A percentile compares a stretch with the other conserved stretches of the same genome.
Conservation (phyloP, 2,113 vertebrate species). For the Pterocles gutturalis region DNA sequence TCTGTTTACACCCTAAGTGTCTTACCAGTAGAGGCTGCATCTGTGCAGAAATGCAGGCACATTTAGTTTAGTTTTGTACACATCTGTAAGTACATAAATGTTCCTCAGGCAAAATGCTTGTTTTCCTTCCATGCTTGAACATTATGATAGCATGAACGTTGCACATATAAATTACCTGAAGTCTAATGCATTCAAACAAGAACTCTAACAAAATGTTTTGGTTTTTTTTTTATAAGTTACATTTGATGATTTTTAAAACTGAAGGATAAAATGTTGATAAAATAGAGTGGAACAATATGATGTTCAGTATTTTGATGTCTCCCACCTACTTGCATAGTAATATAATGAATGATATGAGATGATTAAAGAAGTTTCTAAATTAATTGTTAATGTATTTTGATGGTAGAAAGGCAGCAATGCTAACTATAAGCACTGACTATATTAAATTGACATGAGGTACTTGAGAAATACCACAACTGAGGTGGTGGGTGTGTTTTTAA, state of each 20-base stretch:
- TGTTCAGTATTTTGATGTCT: not conserved
- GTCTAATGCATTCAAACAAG: not conserved
- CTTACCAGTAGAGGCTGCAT: not conserved
- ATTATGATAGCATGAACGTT: not conserved
- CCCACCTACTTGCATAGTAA: not conserved
- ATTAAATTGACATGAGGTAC: not conserved
- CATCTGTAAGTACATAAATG: not conserved
- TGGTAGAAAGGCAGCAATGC: not conserved
- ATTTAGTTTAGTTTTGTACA: not conserved
- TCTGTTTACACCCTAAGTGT: not conserved
- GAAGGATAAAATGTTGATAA: not conserved
- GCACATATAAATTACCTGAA: not conserved
- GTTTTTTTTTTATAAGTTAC: not conserved
- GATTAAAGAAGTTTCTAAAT: not conserved
- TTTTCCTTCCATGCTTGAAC: conserved; percentile 11
- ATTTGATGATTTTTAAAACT: not conserved
- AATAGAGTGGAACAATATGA: not conserved
- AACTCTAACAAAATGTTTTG: not conserved
- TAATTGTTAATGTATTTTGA: not conserved
- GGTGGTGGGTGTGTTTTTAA: not conserved
- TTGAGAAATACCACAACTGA: not conserved
- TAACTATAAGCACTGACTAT: not conserved
- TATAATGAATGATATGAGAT: not conserved
- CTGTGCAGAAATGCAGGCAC: not conserved
- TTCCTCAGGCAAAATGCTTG: conserved; percentile 32